Evolutionary conservation across 2,113 vertebrate genomes (phyloP).

Genomic region (Nycticorax nycticorax): DNA sequence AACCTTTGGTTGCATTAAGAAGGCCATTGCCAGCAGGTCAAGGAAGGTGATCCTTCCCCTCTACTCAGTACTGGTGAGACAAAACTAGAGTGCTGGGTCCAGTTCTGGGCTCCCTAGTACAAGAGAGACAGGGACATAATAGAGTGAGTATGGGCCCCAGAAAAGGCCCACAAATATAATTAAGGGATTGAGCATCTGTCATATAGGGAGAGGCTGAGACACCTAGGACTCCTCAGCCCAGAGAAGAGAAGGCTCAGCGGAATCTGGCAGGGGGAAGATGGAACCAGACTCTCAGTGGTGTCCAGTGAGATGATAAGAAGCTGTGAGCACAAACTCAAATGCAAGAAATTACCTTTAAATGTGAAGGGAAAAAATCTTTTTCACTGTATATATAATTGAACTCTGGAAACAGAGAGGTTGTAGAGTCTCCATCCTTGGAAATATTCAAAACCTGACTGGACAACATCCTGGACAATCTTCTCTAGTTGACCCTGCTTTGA

Average conservation of each 20-base stretch:
- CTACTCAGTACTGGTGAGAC: not conserved
- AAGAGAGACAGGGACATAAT: not conserved
- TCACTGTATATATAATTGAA: not conserved
- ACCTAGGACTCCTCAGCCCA: not conserved
- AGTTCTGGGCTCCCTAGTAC: not conserved
- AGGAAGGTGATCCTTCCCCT: not conserved
- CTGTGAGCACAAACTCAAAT: not conserved
- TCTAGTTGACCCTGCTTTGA: not conserved
- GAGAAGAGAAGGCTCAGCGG: not conserved
- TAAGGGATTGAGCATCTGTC: not conserved
- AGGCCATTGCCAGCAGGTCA: not conserved
- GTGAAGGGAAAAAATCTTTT: not conserved
- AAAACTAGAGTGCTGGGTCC: not conserved
- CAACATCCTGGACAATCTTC: not conserved
- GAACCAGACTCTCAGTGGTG: not conserved
- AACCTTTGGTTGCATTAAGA: not conserved
- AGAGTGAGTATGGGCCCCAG: not conserved
- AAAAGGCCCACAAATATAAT: not conserved
- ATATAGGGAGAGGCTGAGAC: not conserved
- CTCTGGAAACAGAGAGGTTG: not conserved
- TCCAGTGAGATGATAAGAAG: not conserved
- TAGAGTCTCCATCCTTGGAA: not conserved
- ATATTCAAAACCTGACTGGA: not conserved
- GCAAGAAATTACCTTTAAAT: not conserved
- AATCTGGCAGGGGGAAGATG: not conserved